These are phyloP conservation scores for Ivindomyrus marchei DNA, from an alignment of 2,113 vertebrate genomes.

Conservation along the genomic window DNA sequence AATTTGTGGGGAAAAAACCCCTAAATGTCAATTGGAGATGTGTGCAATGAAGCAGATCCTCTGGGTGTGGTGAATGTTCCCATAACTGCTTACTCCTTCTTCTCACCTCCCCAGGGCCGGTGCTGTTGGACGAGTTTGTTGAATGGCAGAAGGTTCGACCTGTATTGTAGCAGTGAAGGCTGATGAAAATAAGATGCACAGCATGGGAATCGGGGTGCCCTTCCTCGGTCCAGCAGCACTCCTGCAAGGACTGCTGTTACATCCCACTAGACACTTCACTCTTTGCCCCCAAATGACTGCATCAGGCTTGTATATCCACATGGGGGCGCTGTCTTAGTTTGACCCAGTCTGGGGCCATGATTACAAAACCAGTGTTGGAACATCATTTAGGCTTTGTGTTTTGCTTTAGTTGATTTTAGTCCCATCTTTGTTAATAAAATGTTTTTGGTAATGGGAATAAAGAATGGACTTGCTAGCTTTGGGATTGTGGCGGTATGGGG, in stretches of 20 bases:
- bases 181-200: constrained; percentile 11
- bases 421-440: constrained; percentile 55
- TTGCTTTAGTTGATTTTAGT: constrained; percentile 38
- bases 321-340: constrained; percentile 27
- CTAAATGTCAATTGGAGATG: background rate
- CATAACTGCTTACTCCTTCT: background rate
- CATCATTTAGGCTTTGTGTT: constrained; percentile 40
- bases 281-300: constrained; percentile 37
- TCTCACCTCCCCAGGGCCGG: constrained; percentile 70
- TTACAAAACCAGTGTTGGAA: constrained; percentile 42
- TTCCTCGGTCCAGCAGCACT: background rate
- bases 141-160: constrained; percentile 85
- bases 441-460: constrained; percentile 56
- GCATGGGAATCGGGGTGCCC: constrained; percentile 4
- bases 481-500: background rate
- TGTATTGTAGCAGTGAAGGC: constrained; percentile 64
- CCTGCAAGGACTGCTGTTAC: constrained; percentile 24
- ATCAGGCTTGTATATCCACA: constrained; percentile 45
- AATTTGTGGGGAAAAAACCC: background rate
- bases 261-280: constrained; percentile 18
- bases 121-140: constrained; percentile 96
- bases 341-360: constrained; percentile 34
- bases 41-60: too few species aligned
- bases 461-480: constrained; percentile 32
- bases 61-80: background rate